Evolutionary conservation across 2,888 invertebrate species (phyloP).

Genomic region (Axea sp.): DNA sequence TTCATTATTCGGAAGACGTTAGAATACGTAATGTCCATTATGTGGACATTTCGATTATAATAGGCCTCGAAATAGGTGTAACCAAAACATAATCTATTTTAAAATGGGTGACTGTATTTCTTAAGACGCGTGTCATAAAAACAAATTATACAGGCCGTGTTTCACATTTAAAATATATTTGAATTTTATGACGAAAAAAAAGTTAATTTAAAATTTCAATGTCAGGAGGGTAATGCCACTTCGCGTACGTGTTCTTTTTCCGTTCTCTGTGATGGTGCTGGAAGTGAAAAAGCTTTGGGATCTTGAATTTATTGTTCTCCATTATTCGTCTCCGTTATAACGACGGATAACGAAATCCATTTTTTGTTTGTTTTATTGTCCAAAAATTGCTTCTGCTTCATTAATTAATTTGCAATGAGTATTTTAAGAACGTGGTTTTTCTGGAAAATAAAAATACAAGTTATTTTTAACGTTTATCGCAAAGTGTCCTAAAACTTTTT

Average conservation of each 20-base stretch:
- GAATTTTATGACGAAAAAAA: slow-evolving; percentile 45
- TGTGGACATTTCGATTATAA: slow-evolving; percentile 53
- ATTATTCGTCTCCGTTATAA: not conserved
- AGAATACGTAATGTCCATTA: slow-evolving; percentile 56
- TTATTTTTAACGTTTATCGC: no score
- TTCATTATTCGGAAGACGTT: slow-evolving; percentile 51
- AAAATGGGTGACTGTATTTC: slow-evolving; percentile 48
- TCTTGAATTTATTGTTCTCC: not conserved
- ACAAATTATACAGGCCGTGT: slow-evolving; percentile 54
- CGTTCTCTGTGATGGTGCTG: slow-evolving; percentile 4
- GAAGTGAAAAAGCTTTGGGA: slow-evolving; percentile 9
- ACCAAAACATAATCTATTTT: slow-evolving; percentile 61
- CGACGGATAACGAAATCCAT: not conserved
- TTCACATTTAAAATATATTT: slow-evolving; percentile 46
- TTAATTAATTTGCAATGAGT: no score
- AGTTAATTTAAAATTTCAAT: slow-evolving; percentile 59
- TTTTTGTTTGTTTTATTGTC: no score
- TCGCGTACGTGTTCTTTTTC: slow-evolving; percentile 41
- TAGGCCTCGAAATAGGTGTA: slow-evolving; percentile 46
- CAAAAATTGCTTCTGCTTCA: no score
- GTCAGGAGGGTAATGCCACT: slow-evolving; percentile 56
- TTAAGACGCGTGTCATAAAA: slow-evolving; percentile 56
- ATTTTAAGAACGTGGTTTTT: no score
- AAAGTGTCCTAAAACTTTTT: no score
- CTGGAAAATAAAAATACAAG: no score